Evolutionary conservation across 2,113 vertebrate genomes (phyloP), one percentile per base, ranked within the genome.

Genomic region (Mustela lutreola): DNA sequence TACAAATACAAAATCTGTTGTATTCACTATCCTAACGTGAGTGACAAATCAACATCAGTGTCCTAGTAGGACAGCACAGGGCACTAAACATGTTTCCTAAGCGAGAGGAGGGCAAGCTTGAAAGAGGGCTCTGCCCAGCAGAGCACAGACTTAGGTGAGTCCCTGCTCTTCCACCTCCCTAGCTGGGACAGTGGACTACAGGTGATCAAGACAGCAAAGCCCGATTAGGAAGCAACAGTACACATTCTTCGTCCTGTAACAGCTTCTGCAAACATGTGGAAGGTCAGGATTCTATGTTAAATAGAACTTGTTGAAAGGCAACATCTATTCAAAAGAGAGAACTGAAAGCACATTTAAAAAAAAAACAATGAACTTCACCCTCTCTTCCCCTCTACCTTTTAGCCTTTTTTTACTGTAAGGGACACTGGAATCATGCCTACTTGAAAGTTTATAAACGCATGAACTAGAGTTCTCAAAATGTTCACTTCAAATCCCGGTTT

Each of bases 391-490:
- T 56, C 48, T 8, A 76, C 16, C 28, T 63, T 91, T 83, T 63
- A 58, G 28, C 53, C 28, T 90, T 91, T 96, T 53, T 58, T 93
- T 89, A 63, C 26, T 60, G 1, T 65, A 50, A 87, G 50, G 21
- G n/a, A 87, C n/a, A 53, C 36, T 65, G 33, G 56, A 95, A 88
- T 78, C 18, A 5, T 5, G 22, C 19, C 76, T 80, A n/a, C n/a
- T 82, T 75, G 21, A 80, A 76, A 84, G 48, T 71, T 75, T 45
- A 39, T 75, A 83, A 89, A 62, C 4, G 50, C 15, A n/a, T 11
- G 39, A 48, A 24, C 31, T 39, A 28, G 33, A 67, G 67, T 73
- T 91, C 70, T 95, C 63, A 96, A 88, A 97, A 76, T n/a, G 36
- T 18, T 75, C 80, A 39, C 65, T 83, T 92, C 87, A 85, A 56